Evolutionary conservation across 2,113 vertebrate species (phyloP), one percentile per base, ranked within the genome.

Genomic region (Eurystomus gularis): DNA sequence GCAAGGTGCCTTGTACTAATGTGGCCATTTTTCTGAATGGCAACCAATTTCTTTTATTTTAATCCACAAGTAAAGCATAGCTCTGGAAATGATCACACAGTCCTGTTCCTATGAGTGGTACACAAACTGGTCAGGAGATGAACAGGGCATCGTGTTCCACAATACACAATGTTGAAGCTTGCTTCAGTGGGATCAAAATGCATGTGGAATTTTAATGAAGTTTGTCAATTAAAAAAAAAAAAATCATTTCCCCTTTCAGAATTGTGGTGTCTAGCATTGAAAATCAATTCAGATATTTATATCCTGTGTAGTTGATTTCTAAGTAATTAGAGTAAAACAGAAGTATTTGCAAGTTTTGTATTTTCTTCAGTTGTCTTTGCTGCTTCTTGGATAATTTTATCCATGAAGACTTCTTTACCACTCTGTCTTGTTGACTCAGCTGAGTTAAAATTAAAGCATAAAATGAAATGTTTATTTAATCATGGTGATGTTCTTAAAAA

Each of bases 391-490:
- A 75, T 95, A 94, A 90, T 95, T 97, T 96, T 97, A 94, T 94
- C 94, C 87, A 86, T 77, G 89, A 91, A 96, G 88, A 39, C 82
- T 91, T 80, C 94, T 95, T 95, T 86, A 64, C 57, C 39, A 8
- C 62, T 91, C 58, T 90, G 89, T 94, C 87, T 96, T 96, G 95
- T 95, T 4, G 40, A 95, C 88, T 96, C 94, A 96, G 94, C 94
- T 82, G 79, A 96, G 87, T 95, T 92, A 97, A 97, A 96, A 94
- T 94, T 97, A 93, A 91, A 94, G 88, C 94, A 95, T 97, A 90
- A 94, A 96, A 95, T 94, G 86, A 95, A 97, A 97, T 96, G 93
- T 95, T 96, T 96, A 93, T 96, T 97, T 96, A 96, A 94, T 96
- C 83, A 87, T 69, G 81, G 46, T 0, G 8, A 52, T 64, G 75